These are phyloP conservation scores for Lipotes vexillifer DNA, from an alignment of 2,113 vertebrate genomes.

Conservation along the genomic window DNA sequence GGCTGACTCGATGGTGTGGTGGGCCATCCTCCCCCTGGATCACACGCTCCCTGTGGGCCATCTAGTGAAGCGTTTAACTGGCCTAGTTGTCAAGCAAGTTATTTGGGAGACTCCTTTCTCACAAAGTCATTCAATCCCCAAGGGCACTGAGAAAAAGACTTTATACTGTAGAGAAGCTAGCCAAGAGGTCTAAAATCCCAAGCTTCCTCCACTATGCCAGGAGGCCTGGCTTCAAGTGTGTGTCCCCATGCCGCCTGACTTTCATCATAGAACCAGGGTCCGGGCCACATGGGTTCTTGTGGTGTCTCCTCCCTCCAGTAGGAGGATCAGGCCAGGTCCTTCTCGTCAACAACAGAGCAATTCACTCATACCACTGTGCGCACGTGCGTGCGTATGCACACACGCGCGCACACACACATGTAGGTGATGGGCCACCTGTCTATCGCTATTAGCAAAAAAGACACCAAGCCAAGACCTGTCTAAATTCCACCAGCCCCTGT, in stretches of 20 bases:
- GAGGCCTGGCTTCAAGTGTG: not conserved
- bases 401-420: accelerated
- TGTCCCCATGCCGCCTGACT: not conserved
- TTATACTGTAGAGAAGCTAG: not conserved
- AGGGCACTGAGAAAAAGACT: not conserved
- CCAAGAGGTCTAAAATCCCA: not conserved
- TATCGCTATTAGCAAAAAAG: not conserved
- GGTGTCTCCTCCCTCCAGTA: not conserved
- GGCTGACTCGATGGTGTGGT: not conserved
- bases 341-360: not conserved
- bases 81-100: not conserved
- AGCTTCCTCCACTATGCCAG: not conserved
- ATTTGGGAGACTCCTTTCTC: not conserved
- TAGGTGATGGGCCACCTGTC: not conserved
- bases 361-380: too few species aligned
- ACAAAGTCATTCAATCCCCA: not conserved
- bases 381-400: too few species aligned
- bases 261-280: not conserved
- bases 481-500: too few species aligned
- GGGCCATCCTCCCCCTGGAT: not conserved
- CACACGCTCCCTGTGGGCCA: not conserved
- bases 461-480: not conserved
- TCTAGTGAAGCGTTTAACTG: not conserved
- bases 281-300: not conserved
- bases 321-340: not conserved